Conservation (phyloP, 2,113 vertebrate genomes). For the Heptranchias perlo region DNA sequence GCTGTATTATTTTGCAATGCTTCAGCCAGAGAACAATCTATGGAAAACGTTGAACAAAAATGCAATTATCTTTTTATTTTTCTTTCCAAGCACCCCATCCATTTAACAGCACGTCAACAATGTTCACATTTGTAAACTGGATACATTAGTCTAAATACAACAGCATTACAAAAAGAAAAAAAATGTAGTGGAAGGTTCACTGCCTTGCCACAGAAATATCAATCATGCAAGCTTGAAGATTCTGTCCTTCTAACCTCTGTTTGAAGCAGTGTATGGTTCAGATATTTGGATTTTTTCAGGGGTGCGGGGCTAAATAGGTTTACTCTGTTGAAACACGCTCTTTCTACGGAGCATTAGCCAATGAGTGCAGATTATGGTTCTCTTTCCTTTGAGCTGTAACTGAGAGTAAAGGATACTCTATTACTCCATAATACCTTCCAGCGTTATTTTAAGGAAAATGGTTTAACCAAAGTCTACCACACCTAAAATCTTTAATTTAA, state of each 20-base stretch:
- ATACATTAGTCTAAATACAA: conserved; percentile 30
- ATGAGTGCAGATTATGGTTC: neutral
- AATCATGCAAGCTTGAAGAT: conserved; percentile 28
- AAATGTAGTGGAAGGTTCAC: neutral
- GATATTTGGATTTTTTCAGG: neutral
- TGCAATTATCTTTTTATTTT: conserved; percentile 1
- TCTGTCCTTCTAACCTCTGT: conserved; percentile 22
- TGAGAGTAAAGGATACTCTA: neutral
- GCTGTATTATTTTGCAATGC: conserved; percentile 32
- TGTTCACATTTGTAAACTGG: conserved; percentile 34
- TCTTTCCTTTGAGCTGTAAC: neutral
- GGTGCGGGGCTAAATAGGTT: neutral
- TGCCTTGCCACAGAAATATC: conserved; percentile 8
- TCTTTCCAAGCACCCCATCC: conserved; percentile 28
- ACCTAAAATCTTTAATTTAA: neutral
- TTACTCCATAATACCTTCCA: neutral
- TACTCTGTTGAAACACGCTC: neutral
- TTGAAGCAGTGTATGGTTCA: neutral
- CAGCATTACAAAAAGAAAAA: conserved; percentile 7
- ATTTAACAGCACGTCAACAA: conserved; percentile 28
- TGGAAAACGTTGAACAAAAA: conserved; percentile 20
- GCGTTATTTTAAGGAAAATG: neutral
- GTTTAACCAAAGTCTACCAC: neutral
- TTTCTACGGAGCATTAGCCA: neutral
- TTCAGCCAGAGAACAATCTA: conserved; percentile 15